Evolutionary conservation across 2,888 invertebrate species (phyloP).

Genomic region (Xylota segnis): DNA sequence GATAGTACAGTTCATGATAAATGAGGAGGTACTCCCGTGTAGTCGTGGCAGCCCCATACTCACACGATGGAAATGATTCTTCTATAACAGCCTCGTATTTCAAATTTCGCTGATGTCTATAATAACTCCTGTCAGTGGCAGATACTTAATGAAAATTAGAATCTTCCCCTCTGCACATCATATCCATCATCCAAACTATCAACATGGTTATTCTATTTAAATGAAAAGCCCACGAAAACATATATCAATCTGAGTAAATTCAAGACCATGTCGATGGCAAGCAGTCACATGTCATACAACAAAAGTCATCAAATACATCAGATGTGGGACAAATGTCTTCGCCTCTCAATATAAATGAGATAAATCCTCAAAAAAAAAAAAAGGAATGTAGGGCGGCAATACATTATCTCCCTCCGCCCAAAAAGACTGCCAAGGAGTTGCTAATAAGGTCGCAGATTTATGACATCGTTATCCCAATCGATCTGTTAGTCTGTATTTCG

Average conservation of each 20-base stretch:
- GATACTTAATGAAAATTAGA: background rate
- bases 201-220: constrained; percentile 4
- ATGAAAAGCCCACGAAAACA: constrained; percentile 5
- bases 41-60: no score
- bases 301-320: background rate
- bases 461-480: constrained; percentile 27
- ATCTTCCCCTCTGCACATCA: background rate
- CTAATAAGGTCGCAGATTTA: constrained; percentile 15
- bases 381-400: background rate
- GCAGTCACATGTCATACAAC: background rate
- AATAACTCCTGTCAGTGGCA: background rate
- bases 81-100: no score
- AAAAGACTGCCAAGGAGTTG: background rate
- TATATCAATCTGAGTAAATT: constrained; percentile 10
- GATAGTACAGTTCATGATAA: no score
- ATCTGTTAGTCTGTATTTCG: constrained; percentile 1
- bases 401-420: background rate
- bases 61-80: no score
- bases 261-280: background rate
- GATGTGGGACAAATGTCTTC: constrained; percentile 1
- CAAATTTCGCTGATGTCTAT: no score
- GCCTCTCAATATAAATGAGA: background rate
- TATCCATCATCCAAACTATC: background rate
- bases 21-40: no score
- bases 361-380: background rate